phyloP scores from a whole-genome alignment of 2,888 invertebrate species.

The Copidosoma aretas region DNA sequence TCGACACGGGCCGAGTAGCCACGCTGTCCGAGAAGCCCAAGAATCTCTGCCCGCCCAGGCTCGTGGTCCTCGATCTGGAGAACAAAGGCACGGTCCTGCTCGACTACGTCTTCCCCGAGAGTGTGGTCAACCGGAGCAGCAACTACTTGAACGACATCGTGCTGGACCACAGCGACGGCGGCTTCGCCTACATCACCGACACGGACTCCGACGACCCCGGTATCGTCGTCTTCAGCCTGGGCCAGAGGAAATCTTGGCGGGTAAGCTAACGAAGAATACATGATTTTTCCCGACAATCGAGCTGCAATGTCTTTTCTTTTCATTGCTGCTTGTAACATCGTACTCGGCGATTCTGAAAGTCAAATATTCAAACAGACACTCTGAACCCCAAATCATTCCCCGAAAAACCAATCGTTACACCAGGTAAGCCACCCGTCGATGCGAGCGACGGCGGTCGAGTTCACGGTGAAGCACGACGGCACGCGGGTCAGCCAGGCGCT shows the following conservation, averaged over 20 bases:
- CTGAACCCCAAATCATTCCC: no score
- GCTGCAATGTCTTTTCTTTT: no score
- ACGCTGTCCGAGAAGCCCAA: slow-evolving; percentile 63
- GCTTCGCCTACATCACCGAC: slow-evolving; percentile 76
- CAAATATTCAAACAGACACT: background rate
- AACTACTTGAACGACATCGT: slow-evolving; percentile 77
- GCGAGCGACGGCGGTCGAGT: slow-evolving; percentile 68
- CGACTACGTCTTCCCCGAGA: slow-evolving; percentile 69
- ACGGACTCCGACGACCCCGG: slow-evolving; percentile 73
- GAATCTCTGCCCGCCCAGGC: slow-evolving; percentile 70
- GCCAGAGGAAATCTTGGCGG: slow-evolving; percentile 74
- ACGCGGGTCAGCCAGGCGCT: slow-evolving; percentile 67
- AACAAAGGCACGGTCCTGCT: slow-evolving; percentile 63
- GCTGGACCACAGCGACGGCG: slow-evolving; percentile 71
- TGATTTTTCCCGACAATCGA: no score
- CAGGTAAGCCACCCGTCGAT: slow-evolving; percentile 67
- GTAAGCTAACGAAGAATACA: no score
- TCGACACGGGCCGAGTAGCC: slow-evolving; percentile 68
- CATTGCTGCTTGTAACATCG: no score
- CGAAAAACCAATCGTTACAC: no score
- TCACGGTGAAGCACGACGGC: slow-evolving; percentile 68
- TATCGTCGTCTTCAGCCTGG: slow-evolving; percentile 73
- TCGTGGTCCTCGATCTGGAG: slow-evolving; percentile 73
- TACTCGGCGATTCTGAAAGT: no score
- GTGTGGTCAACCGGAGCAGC: slow-evolving; percentile 66